phyloP scores from a whole-genome alignment of 2,113 vertebrate genomes.

The Synodontis membranacea region DNA sequence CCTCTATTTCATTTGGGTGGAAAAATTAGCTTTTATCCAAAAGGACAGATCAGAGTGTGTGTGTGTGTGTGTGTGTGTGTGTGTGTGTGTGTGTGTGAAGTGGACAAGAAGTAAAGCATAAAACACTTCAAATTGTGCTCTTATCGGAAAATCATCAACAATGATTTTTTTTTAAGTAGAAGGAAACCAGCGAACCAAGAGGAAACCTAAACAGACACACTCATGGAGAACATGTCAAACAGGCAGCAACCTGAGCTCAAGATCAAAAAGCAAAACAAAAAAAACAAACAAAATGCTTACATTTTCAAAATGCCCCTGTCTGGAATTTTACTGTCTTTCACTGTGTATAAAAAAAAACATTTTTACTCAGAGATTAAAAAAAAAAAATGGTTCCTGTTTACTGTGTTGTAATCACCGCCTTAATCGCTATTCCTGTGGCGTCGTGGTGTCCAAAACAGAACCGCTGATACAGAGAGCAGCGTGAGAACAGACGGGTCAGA shows the following conservation, averaged over 20 bases:
- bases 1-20: neutral
- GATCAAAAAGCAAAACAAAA: neutral
- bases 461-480: slow-evolving; percentile 52
- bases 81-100: neutral
- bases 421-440: neutral
- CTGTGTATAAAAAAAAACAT: too few species aligned
- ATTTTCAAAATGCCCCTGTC: neutral
- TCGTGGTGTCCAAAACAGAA: slow-evolving; percentile 10
- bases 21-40: neutral
- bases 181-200: neutral
- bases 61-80: slow-evolving; percentile 2
- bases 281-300: neutral
- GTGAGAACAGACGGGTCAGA: slow-evolving; percentile 68
- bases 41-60: neutral
- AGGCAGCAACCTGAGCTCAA: neutral
- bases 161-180: neutral
- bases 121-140: neutral
- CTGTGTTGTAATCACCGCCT: neutral
- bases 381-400: neutral
- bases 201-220: neutral
- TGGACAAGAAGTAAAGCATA: neutral
- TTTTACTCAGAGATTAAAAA: neutral
- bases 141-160: neutral
- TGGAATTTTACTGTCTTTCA: too few species aligned
- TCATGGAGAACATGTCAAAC: neutral